Conservation (phyloP, 2,113 vertebrate genomes). For the Haemorhous mexicanus region DNA sequence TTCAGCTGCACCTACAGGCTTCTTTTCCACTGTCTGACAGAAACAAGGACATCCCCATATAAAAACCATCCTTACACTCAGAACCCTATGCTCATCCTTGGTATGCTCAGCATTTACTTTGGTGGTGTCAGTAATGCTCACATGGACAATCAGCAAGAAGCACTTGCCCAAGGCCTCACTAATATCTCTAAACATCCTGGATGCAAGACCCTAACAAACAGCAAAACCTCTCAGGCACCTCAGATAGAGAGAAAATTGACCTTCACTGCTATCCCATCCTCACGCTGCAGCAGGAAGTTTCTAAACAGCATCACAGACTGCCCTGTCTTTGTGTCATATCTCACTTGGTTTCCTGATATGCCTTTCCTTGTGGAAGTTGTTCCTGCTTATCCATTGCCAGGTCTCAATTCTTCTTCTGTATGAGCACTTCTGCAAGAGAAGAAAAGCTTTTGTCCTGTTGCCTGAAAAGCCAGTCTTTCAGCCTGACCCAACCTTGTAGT, state of each 20-base stretch:
- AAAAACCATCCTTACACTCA: neutral
- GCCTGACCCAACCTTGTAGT: fast-evolving
- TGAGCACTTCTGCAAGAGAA: neutral
- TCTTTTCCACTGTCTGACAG: neutral
- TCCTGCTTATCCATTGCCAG: neutral
- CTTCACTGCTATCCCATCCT: neutral
- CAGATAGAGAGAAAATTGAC: neutral
- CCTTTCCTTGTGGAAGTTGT: neutral
- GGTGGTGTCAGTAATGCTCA: neutral
- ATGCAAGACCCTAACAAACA: neutral
- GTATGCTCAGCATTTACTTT: neutral
- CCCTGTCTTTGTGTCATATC: neutral
- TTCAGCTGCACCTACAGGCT: neutral
- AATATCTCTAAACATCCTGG: neutral
- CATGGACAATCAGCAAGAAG: neutral
- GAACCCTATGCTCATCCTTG: neutral
- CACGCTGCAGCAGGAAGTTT: neutral
- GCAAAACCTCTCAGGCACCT: neutral
- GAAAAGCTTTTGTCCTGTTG: neutral
- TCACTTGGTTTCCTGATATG: neutral
- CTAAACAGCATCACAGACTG: neutral
- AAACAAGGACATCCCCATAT: neutral
- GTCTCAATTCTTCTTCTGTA: neutral
- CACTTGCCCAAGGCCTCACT: neutral
- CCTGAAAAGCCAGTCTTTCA: neutral